Base-by-base conservation (phyloP, 2,797 vertebrate species). In the Cetoscarus ocellatus region DNA sequence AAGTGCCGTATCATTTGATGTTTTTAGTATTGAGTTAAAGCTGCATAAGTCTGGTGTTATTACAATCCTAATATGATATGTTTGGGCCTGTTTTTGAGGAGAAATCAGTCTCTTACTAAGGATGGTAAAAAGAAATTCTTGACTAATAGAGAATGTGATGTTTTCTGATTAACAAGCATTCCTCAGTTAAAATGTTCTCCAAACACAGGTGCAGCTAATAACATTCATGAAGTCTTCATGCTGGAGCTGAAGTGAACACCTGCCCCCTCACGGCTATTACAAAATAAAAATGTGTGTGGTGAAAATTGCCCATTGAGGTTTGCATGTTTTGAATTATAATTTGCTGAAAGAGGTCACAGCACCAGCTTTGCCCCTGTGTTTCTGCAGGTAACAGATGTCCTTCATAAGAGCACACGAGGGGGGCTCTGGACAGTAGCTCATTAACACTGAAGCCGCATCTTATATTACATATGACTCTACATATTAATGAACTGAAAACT, bases 321-420 rank as follows among this genome's bases (percentile, higher is more conserved):
- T 72, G 27, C 13, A 42, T 59, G 67, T 72, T 71, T 73, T 60
- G 66, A 73, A 55, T 67, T 56, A 10, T 42, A 58, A 77, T 80
- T 63, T 56, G 27, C 38, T 42, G 13, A 59, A 56, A 42, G 47
- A 79, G 62, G 63, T 71, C 44, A 40, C 58, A 61, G 36, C 39
- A 44, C 13, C n/a, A 35, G 48, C 19, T 61, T 49, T 64, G 43
- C 39, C 55, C 39, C 38, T 19, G 9, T 53, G 51, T 61, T 70
- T 57, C 49, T 75, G 2, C 53, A 57, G 27, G 36, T 61, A 58
- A 44, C 18, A 47, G 53, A 70, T 61, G 50, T 39, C 62, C 48
- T 68, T 60, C 54, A 47, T 19, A 34, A 34, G 19, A 51, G 8
- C n/a, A 40, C 51, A 58, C 7, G 39, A 34, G 5, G 47, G 5